Evolutionary conservation across 2,113 vertebrate genomes (phyloP).

Genomic region (Nestor notabilis): DNA sequence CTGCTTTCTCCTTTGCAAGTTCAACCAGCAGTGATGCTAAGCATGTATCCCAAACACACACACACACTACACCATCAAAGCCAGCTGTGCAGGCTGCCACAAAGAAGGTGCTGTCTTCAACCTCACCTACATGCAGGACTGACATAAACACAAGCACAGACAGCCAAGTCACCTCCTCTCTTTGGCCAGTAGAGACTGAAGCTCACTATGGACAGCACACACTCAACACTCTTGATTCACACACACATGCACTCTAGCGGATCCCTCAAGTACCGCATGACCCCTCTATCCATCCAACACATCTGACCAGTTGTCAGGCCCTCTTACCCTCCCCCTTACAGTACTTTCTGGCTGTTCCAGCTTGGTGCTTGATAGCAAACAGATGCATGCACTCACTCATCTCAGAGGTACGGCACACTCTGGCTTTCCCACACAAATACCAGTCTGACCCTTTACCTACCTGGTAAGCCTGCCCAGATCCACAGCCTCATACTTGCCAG

Average conservation of each 20-base stretch:
- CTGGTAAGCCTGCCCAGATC: not conserved
- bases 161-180: not conserved
- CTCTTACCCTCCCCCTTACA: too few relatives aligned
- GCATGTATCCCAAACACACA: rapidly evolving
- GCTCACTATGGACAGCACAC: not conserved
- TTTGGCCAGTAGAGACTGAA: not conserved
- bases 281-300: not conserved
- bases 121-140: not conserved
- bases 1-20: not conserved
- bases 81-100: not conserved
- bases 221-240: not conserved
- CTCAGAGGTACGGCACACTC: not conserved
- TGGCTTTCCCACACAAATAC: not conserved
- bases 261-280: not conserved
- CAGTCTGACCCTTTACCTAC: not conserved
- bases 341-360: not conserved
- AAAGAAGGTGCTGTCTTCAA: not conserved
- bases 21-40: not conserved
- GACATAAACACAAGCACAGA: not conserved
- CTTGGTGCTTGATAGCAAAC: not conserved
- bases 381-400: rapidly evolving
- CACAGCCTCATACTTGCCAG: not conserved
- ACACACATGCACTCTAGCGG: rapidly evolving
- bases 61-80: rapidly evolving
- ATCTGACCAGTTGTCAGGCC: not conserved